Percentiles rank a stretch among this genome's conserved stretches.
Evolutionary conservation across 2,888 invertebrate species (phyloP).

Genomic region (Mesorhabditis sp.): DNA sequence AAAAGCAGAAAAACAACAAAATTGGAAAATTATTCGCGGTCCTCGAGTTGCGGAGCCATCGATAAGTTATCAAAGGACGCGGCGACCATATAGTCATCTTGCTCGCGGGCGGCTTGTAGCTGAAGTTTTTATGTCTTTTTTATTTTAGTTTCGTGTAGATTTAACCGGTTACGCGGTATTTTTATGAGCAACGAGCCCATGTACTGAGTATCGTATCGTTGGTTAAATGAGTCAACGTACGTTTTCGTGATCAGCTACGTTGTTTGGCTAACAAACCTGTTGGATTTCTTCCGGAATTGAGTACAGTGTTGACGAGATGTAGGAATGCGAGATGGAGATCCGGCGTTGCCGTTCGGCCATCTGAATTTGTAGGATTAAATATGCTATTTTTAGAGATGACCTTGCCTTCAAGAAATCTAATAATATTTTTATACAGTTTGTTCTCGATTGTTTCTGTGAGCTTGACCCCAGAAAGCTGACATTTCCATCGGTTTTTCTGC

Average conservation of each 20-base stretch:
- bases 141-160: background rate
- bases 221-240: too few species aligned
- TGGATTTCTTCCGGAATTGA: conserved; percentile 41
- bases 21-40: background rate
- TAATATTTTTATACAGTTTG: too few species aligned
- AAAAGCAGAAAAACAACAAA: too few species aligned
- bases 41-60: conserved; percentile 14
- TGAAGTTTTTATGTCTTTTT: background rate
- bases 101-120: background rate
- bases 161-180: background rate
- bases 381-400: too few species aligned
- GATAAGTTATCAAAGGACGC: conserved; percentile 17
- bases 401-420: too few species aligned
- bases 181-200: too few species aligned
- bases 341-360: conserved; percentile 30
- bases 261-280: background rate
- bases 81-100: conserved; percentile 11
- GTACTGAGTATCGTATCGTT: too few species aligned
- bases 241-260: too few species aligned
- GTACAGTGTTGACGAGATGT: conserved; percentile 42
- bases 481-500: too few species aligned
- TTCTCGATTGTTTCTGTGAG: background rate
- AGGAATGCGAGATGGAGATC: conserved; percentile 32
- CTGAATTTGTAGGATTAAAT: background rate
- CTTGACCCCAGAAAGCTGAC: background rate